phyloP scores from a whole-genome alignment of 2,888 invertebrate species.

The Himalopsyche japonica region DNA sequence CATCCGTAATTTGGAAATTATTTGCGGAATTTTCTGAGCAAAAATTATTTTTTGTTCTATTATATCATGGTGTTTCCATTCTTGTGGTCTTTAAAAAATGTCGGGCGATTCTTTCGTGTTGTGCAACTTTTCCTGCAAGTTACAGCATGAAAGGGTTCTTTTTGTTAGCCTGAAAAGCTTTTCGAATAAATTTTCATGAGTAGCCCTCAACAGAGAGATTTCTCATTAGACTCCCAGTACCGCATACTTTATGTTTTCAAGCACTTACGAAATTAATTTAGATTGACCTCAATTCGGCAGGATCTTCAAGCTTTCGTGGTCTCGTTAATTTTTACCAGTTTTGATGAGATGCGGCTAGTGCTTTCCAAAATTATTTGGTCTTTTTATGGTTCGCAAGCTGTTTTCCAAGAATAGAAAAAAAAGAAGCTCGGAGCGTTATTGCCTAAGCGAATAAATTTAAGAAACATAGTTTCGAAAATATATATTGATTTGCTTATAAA shows the following conservation, averaged over 20 bases:
- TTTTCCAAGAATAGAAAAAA: too few relatives aligned
- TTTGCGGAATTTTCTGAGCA: neutral
- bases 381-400: too few relatives aligned
- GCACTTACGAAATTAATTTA: neutral
- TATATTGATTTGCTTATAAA: too few relatives aligned
- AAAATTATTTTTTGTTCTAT: neutral
- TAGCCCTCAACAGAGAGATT: neutral
- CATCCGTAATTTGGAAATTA: too few relatives aligned
- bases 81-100: neutral
- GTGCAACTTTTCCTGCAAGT: neutral
- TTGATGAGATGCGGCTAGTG: too few relatives aligned
- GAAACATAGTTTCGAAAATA: too few relatives aligned
- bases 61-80: neutral
- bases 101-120: neutral
- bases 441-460: too few relatives aligned
- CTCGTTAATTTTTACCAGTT: neutral
- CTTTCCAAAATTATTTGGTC: too few relatives aligned
- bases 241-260: neutral
- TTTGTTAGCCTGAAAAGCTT: neutral
- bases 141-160: neutral
- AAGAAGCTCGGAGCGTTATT: too few relatives aligned
- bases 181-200: neutral
- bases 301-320: neutral
- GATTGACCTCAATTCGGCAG: neutral
- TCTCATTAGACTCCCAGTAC: neutral